A percentile compares a stretch with the other conserved stretches of the same genome.
Conservation (phyloP, 2,797 vertebrate species). For the Sphenodon punctatus region DNA sequence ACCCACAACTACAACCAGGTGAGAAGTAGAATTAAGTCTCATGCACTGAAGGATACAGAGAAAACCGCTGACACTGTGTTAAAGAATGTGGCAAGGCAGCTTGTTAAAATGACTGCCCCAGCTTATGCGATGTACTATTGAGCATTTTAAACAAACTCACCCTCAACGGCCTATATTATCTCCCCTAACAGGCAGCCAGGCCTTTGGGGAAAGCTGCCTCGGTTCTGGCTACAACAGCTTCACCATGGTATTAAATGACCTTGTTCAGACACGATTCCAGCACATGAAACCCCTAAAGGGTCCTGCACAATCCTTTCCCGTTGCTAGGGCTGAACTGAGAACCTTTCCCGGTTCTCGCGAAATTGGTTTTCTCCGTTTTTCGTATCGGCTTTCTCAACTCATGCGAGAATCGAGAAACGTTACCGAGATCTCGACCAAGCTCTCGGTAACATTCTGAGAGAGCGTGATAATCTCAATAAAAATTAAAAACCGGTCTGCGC, state of each 20-base stretch:
- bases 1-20: not conserved
- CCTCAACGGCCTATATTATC: constrained; percentile 15
- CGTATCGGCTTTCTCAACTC: too few relatives aligned
- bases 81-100: constrained; percentile 8
- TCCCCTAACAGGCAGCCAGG: constrained; percentile 2
- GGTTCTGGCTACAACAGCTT: constrained; percentile 27
- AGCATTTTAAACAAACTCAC: not conserved
- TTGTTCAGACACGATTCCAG: constrained; percentile 36
- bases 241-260: constrained; percentile 33
- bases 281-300: too few relatives aligned
- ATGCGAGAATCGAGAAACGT: too few relatives aligned
- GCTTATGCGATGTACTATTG: not conserved
- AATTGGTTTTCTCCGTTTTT: too few relatives aligned
- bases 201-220: constrained; percentile 14
- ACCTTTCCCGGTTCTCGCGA: too few relatives aligned
- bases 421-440: too few relatives aligned
- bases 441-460: too few relatives aligned
- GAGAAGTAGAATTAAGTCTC: not conserved
- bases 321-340: too few relatives aligned
- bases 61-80: not conserved
- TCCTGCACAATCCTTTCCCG: too few relatives aligned
- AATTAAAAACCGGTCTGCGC: too few relatives aligned
- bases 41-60: too few relatives aligned
- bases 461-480: too few relatives aligned
- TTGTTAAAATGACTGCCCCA: not conserved